Conservation (phyloP, 1,140 invertebrate genomes). For the Ctenoplectra terminalis region DNA sequence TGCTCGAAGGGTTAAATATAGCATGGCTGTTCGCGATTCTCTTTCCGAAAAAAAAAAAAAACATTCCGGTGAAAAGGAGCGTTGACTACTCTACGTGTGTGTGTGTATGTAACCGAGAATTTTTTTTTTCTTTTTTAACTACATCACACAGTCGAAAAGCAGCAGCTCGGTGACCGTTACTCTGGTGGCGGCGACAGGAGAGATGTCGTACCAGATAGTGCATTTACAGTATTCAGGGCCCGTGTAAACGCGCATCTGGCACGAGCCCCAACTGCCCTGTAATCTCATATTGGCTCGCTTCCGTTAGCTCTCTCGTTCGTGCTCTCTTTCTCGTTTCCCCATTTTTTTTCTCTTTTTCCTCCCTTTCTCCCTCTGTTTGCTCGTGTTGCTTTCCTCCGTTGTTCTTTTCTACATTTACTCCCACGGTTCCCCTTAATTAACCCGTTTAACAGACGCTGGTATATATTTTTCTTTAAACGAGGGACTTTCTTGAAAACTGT, state of each 20-base stretch:
- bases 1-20: constrained; percentile 21
- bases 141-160: constrained; percentile 32
- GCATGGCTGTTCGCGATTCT: neutral
- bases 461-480: neutral
- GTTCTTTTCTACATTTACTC: neutral
- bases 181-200: constrained; percentile 81
- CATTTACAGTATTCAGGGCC: constrained; percentile 96
- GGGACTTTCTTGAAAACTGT: neutral
- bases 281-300: constrained; percentile 69
- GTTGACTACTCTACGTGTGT: neutral
- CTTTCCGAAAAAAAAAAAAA: neutral
- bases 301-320: constrained; percentile 53
- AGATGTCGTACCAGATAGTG: constrained; percentile 99
- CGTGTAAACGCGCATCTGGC: constrained; percentile 98
- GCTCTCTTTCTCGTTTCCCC: constrained; percentile 16
- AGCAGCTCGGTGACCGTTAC: constrained; percentile 47
- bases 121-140: neutral
- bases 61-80: neutral
- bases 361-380: neutral
- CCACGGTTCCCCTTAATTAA: neutral
- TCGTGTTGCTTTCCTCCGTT: neutral
- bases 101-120: neutral
- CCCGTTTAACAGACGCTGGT: too few relatives aligned
- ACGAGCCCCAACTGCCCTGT: constrained; percentile 90
- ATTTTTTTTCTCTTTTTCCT: too few relatives aligned